Evolutionary conservation across 2,797 vertebrate species (phyloP), one percentile per base, ranked within the genome.

Genomic region (Micropoecilia bifurca): DNA sequence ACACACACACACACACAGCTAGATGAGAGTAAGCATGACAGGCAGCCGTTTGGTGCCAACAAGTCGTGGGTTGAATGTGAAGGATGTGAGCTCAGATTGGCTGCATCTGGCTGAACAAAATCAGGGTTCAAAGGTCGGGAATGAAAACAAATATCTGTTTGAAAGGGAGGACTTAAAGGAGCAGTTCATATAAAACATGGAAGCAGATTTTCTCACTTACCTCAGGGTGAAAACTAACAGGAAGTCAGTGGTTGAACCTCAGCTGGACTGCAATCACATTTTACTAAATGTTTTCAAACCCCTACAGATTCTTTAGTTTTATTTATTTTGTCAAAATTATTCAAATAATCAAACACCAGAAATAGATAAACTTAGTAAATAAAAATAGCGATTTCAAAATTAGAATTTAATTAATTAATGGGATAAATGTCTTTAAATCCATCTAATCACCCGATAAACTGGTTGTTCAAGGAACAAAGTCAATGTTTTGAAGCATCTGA

Each of bases 11-110:
- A 63, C 77, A 74, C 47, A 0, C 71, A 82, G 63, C 79, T 75
- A 81, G 69, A 89, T 57, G 77, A 87, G 83, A 75, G 45, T 12
- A 57, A 82, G 86, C 86, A 83, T 78, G 88, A 85, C 75, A 85
- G 85, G 80, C 79, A 75, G 74, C 73, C 0, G 25, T 85, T 84
- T 75, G 74, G 63, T 84, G 81, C 80, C 33, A 59, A 30, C 9
- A 77, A 75, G 78, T 71, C 45, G 73, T 78, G 75, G 39, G 71
- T 33, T 73, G 76, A 89, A 76, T 25, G 75, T 30, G 59, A 55
- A 81, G 71, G 84, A 85, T 30, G 71, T 14, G 78, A 73, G 72
- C 73, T 41, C 78, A 83, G 36, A 84, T 73, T 73, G 72, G 81
- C 81, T 41, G 83, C 80, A 83, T 74, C 78, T 41, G 84, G 85